These are phyloP conservation scores for Orthosia incerta DNA, from an alignment of 2,888 invertebrate species.

Conservation along the genomic window DNA sequence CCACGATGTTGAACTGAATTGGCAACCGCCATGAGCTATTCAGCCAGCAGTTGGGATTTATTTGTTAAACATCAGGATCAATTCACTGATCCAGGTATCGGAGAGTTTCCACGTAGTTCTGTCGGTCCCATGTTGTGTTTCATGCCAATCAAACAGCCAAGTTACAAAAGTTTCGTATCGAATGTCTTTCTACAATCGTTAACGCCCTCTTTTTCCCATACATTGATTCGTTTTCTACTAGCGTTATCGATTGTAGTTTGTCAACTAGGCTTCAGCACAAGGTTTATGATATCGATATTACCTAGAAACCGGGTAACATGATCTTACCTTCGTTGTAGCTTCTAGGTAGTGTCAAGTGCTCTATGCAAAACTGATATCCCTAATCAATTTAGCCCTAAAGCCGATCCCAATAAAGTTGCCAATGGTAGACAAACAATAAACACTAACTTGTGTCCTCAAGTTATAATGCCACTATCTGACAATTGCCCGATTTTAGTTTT, in stretches of 20 bases:
- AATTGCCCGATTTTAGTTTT: too few species aligned
- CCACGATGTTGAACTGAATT: too few species aligned
- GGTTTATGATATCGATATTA: not conserved
- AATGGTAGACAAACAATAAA: slow-evolving; percentile 6
- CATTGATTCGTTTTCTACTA: too few species aligned
- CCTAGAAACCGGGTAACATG: slow-evolving; percentile 8
- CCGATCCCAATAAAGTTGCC: slow-evolving; percentile 2
- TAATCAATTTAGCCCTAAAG: slow-evolving; percentile 1
- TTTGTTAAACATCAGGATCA: not conserved
- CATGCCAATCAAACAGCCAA: not conserved
- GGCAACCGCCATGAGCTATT: too few species aligned
- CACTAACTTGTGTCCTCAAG: slow-evolving; percentile 8
- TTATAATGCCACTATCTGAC: too few species aligned
- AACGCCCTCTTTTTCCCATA: too few species aligned
- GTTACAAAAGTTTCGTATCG: too few species aligned
- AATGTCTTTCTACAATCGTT: too few species aligned
- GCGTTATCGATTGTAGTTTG: too few species aligned
- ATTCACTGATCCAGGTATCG: not conserved
- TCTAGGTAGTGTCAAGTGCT: not conserved
- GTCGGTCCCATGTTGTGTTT: not conserved
- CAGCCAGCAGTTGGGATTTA: not conserved
- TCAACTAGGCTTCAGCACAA: too few species aligned
- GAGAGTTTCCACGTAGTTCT: not conserved
- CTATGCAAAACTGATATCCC: slow-evolving; percentile 15
- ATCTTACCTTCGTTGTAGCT: not conserved